These are phyloP conservation scores for Philopedon plagiatum DNA, from an alignment of 2,888 invertebrate species.

Conservation along the genomic window DNA sequence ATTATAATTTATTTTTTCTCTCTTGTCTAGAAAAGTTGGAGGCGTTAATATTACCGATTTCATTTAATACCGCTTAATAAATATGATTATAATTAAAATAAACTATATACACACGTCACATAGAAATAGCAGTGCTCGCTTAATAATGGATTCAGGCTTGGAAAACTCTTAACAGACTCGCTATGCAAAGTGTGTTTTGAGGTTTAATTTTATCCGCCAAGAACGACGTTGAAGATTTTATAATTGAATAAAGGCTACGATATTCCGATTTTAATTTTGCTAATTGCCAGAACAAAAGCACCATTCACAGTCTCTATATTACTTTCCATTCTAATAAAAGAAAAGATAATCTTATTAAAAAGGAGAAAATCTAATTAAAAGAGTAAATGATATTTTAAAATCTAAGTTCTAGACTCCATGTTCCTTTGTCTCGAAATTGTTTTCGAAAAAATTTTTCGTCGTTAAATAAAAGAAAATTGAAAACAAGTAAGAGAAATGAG, in stretches of 20 bases:
- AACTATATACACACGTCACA: too few relatives aligned
- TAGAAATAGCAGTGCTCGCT: background rate
- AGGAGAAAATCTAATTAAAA: conserved; percentile 1
- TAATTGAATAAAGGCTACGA: conserved; percentile 16
- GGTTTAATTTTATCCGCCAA: conserved; percentile 36
- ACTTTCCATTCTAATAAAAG: conserved; percentile 14
- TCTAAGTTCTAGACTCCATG: background rate
- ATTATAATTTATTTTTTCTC: too few relatives aligned
- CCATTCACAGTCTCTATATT: conserved; percentile 3
- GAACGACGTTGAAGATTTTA: conserved; percentile 5
- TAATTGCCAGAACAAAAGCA: conserved; percentile 18
- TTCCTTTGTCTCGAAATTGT: background rate
- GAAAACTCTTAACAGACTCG: background rate
- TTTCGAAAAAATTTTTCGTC: too few relatives aligned
- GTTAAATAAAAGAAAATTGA: too few relatives aligned
- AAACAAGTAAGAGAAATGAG: background rate
- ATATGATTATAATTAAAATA: too few relatives aligned
- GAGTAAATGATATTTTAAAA: conserved; percentile 13
- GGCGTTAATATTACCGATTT: too few relatives aligned
- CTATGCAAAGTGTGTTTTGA: conserved; percentile 3
- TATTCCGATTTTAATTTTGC: conserved; percentile 29
- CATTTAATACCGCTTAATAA: too few relatives aligned
- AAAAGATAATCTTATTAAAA: conserved; percentile 22
- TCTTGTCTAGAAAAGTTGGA: too few relatives aligned
- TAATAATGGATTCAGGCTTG: background rate